A percentile compares a stretch with the other conserved stretches of the same genome.
These are phyloP conservation scores for Corticium candelabrum DNA, from an alignment of 37 sponge, comb jelly and placozoan genomes.

Conservation along the genomic window DNA sequence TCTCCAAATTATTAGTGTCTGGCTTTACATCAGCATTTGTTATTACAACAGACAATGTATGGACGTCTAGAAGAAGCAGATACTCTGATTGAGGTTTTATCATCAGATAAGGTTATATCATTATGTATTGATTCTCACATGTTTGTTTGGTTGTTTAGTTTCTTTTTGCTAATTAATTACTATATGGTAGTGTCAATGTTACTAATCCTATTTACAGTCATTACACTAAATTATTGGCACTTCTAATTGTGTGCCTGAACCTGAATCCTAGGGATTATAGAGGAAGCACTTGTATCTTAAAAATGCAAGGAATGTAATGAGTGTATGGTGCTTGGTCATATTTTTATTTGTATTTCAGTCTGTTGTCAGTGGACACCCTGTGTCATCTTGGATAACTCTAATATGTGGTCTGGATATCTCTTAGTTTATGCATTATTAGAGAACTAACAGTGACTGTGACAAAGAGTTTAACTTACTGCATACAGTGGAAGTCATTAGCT, in stretches of 20 bases:
- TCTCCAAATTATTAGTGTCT: neutral
- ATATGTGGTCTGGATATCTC: no score
- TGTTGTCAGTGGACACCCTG: no score
- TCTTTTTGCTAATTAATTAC: neutral
- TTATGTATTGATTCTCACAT: neutral
- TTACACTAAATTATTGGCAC: no score
- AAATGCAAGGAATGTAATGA: neutral
- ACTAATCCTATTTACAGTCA: no score
- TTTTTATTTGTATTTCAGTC: neutral
- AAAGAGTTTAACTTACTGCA: no score
- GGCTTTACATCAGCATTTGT: neutral
- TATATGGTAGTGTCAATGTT: no score
- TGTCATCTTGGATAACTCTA: no score
- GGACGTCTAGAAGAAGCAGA: slow-evolving; percentile 89
- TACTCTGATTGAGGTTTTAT: slow-evolving; percentile 62
- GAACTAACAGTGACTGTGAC: no score
- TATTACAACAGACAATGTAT: slow-evolving; percentile 53
- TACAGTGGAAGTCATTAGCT: no score
- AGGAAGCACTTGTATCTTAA: neutral
- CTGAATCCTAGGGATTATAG: no score
- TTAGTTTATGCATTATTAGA: no score
- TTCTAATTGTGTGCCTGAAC: no score
- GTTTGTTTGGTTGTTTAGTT: neutral
- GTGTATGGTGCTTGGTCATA: neutral
- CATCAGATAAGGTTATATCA: slow-evolving; percentile 54